phyloP scores from a whole-genome alignment of 2,113 vertebrate species.

The Progne subis region DNA sequence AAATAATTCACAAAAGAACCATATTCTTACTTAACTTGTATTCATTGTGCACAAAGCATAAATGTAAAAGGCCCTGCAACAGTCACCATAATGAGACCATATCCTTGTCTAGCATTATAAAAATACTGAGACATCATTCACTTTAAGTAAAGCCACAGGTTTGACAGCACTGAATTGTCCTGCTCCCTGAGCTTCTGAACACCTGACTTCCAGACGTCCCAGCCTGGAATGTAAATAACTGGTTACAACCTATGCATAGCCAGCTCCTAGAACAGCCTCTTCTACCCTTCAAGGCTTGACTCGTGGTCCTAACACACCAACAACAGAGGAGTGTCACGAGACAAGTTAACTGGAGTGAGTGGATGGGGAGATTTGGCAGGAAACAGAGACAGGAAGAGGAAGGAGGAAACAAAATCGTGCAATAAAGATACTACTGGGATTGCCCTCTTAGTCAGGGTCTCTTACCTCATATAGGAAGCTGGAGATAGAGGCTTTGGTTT shows the following conservation, averaged over 20 bases:
- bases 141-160: neutral
- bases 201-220: neutral
- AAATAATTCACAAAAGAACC: neutral
- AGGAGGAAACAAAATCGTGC: neutral
- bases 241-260: neutral
- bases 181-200: neutral
- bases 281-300: neutral
- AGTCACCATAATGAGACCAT: neutral
- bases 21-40: neutral
- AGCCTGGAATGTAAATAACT: neutral
- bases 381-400: neutral
- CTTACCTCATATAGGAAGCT: slow-evolving; percentile 87
- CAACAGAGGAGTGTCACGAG: neutral
- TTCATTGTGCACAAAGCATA: neutral
- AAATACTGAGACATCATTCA: neutral
- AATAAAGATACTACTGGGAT: neutral
- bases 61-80: neutral
- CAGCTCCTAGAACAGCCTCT: neutral
- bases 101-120: neutral
- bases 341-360: neutral
- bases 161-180: neutral
- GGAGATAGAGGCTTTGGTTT: slow-evolving; percentile 86
- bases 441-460: rapidly evolving
- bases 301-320: neutral
- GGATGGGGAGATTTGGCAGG: neutral